Conservation (phyloP, 2,888 invertebrate species). For the Lypha dubia region DNA sequence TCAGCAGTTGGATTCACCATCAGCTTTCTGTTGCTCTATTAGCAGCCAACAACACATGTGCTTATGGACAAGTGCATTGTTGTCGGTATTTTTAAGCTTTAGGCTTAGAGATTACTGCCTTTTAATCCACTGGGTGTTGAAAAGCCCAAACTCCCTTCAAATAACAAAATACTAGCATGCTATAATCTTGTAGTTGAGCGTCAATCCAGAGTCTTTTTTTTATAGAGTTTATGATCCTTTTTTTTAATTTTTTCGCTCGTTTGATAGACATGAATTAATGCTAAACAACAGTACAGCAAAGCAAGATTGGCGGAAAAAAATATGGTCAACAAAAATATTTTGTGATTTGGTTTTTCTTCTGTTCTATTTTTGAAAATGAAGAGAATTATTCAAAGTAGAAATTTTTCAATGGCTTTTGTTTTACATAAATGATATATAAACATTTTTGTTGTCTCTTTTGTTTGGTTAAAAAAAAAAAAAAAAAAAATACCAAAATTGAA, state of each 20-base stretch:
- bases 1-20: slow-evolving; percentile 10
- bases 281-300: not conserved
- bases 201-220: slow-evolving; percentile 23
- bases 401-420: slow-evolving; percentile 45
- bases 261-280: slow-evolving; percentile 57
- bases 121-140: slow-evolving; percentile 65
- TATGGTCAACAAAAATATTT: slow-evolving; percentile 41
- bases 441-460: not conserved
- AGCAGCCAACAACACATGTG: slow-evolving; percentile 14
- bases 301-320: slow-evolving; percentile 26
- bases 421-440: slow-evolving; percentile 58
- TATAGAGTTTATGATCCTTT: not conserved
- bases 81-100: slow-evolving; percentile 57
- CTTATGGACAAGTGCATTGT: slow-evolving; percentile 26
- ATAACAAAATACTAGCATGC: slow-evolving; percentile 6
- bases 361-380: slow-evolving; percentile 8
- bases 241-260: not conserved
- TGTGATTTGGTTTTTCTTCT: too few relatives aligned
- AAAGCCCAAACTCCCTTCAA: not conserved
- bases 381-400: slow-evolving; percentile 39
- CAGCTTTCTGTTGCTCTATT: slow-evolving; percentile 37
- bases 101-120: slow-evolving; percentile 70
- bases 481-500: slow-evolving; percentile 8
- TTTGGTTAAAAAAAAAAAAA: too few relatives aligned
- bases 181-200: slow-evolving; percentile 18